A percentile compares a stretch with the other conserved stretches of the same genome.
Conservation (phyloP, 2,888 invertebrate genomes). For the Ecliptopera silaceata region DNA sequence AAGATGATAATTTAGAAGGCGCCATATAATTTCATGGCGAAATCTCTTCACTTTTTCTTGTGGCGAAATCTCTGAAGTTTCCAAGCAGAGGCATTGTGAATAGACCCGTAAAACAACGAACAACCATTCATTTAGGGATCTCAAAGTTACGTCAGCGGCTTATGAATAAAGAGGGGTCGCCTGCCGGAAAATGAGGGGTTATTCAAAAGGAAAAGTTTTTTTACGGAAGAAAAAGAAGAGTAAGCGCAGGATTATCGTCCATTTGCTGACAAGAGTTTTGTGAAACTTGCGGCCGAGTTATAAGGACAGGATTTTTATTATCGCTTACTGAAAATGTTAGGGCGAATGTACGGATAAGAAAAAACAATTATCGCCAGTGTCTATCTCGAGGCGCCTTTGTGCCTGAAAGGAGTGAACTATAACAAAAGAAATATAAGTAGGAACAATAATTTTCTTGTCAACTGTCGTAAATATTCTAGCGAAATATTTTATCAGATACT, state of each 20-base stretch:
- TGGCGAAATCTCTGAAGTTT: constrained; percentile 73
- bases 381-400: constrained; percentile 38
- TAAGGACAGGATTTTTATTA: constrained; percentile 66
- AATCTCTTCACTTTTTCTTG: constrained; percentile 59
- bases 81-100: constrained; percentile 76
- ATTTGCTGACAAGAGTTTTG: constrained; percentile 75
- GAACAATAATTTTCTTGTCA: constrained; percentile 41
- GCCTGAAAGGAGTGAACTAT: constrained; percentile 30
- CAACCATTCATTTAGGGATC: constrained; percentile 80
- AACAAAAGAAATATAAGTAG: constrained; percentile 47
- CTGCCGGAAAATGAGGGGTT: constrained; percentile 70
- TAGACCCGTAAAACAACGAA: constrained; percentile 82
- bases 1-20: constrained; percentile 55
- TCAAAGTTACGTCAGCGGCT: constrained; percentile 78
- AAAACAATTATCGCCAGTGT: constrained; percentile 54
- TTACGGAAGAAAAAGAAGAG: constrained; percentile 69
- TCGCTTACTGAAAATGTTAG: constrained; percentile 53
- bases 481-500: constrained; percentile 9
- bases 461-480: constrained; percentile 35
- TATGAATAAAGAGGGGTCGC: constrained; percentile 79
- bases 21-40: constrained; percentile 58
- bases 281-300: constrained; percentile 60
- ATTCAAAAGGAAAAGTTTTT: constrained; percentile 76
- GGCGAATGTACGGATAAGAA: constrained; percentile 52
- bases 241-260: constrained; percentile 75